phyloP scores from a whole-genome alignment of 1,140 invertebrate genomes.

The Penaeus vannamei region DNA sequence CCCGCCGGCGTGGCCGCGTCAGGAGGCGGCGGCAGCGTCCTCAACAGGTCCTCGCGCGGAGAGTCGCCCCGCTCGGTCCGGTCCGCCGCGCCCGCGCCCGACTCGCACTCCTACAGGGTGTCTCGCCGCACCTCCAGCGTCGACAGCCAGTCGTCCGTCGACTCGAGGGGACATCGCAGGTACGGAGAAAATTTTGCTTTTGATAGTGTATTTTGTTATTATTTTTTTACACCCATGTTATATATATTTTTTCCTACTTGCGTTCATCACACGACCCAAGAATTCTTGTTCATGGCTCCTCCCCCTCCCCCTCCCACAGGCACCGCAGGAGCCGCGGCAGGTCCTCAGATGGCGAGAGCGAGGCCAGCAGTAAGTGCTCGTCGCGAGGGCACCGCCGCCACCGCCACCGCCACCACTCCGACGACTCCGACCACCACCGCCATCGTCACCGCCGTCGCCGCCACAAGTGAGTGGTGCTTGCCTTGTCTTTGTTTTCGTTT shows the following conservation, averaged over 20 bases:
- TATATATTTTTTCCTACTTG: too few species aligned
- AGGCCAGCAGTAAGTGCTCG: slow-evolving; percentile 66
- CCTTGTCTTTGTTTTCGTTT: background rate
- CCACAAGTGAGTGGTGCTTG: slow-evolving; percentile 62
- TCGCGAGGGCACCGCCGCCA: slow-evolving; percentile 56
- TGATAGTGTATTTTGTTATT: too few species aligned
- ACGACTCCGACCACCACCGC: slow-evolving; percentile 64
- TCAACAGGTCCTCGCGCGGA: slow-evolving; percentile 31
- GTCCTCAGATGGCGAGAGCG: slow-evolving; percentile 64
- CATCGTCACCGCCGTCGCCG: slow-evolving; percentile 66
- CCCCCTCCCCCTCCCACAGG: slow-evolving; percentile 52
- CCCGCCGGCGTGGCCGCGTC: slow-evolving; percentile 12
- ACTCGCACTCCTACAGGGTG: slow-evolving; percentile 72
- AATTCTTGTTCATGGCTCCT: too few species aligned
- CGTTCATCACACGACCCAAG: too few species aligned
- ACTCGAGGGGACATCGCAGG: slow-evolving; percentile 71
- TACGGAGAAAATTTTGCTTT: background rate
- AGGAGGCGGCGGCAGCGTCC: slow-evolving; percentile 28
- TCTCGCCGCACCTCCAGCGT: slow-evolving; percentile 77
- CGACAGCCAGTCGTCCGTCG: slow-evolving; percentile 88
- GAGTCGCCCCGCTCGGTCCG: slow-evolving; percentile 71
- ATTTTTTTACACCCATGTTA: too few species aligned
- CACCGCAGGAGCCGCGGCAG: slow-evolving; percentile 67
- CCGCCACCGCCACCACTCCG: slow-evolving; percentile 57
- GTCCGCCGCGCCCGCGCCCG: slow-evolving; percentile 64